These are phyloP conservation scores for Didymodactylos carnosus DNA, from an alignment of 2,888 invertebrate species.

Conservation along the genomic window DNA sequence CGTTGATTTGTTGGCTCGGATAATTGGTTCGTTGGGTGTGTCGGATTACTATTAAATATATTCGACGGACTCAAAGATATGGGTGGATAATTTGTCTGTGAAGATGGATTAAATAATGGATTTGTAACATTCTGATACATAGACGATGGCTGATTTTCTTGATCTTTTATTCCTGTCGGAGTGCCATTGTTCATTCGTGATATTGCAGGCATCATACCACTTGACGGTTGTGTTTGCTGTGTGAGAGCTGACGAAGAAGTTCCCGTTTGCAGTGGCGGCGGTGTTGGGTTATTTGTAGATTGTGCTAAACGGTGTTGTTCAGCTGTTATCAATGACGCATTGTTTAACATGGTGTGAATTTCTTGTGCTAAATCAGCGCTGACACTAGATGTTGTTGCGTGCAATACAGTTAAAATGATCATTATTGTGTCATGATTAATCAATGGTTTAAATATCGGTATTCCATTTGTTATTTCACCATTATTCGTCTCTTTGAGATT, in stretches of 20 bases:
- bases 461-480: conserved; percentile 25
- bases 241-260: not conserved
- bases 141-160: too few relatives aligned
- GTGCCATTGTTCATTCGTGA: too few relatives aligned
- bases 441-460: not conserved
- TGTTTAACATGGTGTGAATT: conserved; percentile 1
- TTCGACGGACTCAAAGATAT: too few relatives aligned
- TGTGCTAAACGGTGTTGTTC: too few relatives aligned
- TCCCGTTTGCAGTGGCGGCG: not conserved
- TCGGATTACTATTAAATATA: too few relatives aligned
- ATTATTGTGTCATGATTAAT: not conserved
- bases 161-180: too few relatives aligned
- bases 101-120: too few relatives aligned
- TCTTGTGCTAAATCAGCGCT: conserved; percentile 6
- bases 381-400: not conserved
- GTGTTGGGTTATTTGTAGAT: not conserved
- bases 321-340: too few relatives aligned
- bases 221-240: not conserved
- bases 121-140: too few relatives aligned
- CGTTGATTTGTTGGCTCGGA: too few relatives aligned
- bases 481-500: conserved; percentile 50
- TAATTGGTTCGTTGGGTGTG: too few relatives aligned
- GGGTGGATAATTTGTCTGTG: too few relatives aligned
- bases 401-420: not conserved
- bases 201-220: not conserved